These are phyloP conservation scores for Brienomyrus brachyistius DNA, from an alignment of 2,113 vertebrate species.

Conservation along the genomic window DNA sequence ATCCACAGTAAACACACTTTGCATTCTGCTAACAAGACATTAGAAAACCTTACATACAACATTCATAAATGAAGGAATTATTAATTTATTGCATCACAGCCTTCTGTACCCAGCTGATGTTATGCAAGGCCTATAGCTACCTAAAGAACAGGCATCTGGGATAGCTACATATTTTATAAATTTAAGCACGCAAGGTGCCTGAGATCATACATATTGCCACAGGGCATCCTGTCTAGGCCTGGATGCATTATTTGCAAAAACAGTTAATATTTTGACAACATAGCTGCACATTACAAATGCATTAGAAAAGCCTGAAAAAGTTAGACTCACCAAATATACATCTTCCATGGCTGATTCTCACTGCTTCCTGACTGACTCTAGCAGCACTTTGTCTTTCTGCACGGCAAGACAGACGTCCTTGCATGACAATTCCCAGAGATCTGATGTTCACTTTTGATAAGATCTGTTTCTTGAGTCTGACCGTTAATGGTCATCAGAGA, in stretches of 20 bases:
- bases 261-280: background rate
- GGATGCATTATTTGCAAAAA: background rate
- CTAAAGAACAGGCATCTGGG: too few relatives aligned
- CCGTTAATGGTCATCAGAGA: background rate
- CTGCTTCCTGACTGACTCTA: background rate
- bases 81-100: too few relatives aligned
- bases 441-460: background rate
- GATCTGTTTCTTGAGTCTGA: constrained; percentile 7
- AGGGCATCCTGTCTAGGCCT: background rate
- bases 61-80: too few relatives aligned
- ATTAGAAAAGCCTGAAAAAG: background rate
- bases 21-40: background rate
- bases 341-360: background rate
- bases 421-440: constrained; percentile 10
- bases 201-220: background rate
- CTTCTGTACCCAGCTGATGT: too few relatives aligned
- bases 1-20: background rate
- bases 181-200: too few relatives aligned
- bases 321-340: background rate
- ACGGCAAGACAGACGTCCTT: background rate
- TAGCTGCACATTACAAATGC: background rate
- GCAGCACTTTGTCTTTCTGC: too few relatives aligned
- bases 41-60: too few relatives aligned
- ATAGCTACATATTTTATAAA: too few relatives aligned
- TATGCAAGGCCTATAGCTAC: too few relatives aligned